These are phyloP conservation scores for Lasius platythorax DNA, from an alignment of 2,888 invertebrate species.

Conservation along the genomic window DNA sequence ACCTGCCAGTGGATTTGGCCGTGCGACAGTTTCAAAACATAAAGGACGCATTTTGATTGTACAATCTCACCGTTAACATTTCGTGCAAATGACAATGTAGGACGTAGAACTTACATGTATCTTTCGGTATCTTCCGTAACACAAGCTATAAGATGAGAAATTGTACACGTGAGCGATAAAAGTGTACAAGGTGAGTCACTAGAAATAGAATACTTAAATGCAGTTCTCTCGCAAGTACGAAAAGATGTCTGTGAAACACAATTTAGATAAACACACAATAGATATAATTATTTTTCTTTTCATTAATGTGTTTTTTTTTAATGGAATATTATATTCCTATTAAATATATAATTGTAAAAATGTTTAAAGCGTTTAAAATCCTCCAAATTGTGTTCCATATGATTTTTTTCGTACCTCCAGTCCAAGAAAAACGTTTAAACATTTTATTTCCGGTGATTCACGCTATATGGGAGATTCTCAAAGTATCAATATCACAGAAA, in stretches of 20 bases:
- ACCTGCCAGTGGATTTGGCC: slow-evolving; percentile 98
- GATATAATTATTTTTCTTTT: background rate
- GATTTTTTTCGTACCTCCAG: background rate
- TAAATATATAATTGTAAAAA: background rate
- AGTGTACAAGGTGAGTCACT: slow-evolving; percentile 9
- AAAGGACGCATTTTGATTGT: slow-evolving; percentile 91
- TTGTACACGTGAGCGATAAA: slow-evolving; percentile 1
- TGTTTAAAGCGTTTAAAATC: background rate
- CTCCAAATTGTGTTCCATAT: background rate
- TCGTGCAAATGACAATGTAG: slow-evolving; percentile 20
- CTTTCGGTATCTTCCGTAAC: slow-evolving; percentile 31
- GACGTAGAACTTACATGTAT: slow-evolving; percentile 10
- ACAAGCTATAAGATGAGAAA: background rate
- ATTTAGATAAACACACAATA: background rate
- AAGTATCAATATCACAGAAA: slow-evolving; percentile 11
- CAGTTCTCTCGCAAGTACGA: background rate
- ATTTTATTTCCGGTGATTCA: background rate
- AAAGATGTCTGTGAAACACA: background rate
- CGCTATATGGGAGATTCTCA: background rate
- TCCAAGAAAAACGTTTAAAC: background rate
- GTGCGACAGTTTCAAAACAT: slow-evolving; percentile 99
- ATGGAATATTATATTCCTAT: background rate
- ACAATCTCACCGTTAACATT: slow-evolving; percentile 19
- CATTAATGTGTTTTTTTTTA: background rate
- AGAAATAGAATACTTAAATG: slow-evolving; percentile 2